Percentiles rank a stretch among this genome's conserved stretches.
These are phyloP conservation scores for Agapetus fuscipes DNA, from an alignment of 2,888 invertebrate genomes.

Conservation along the genomic window DNA sequence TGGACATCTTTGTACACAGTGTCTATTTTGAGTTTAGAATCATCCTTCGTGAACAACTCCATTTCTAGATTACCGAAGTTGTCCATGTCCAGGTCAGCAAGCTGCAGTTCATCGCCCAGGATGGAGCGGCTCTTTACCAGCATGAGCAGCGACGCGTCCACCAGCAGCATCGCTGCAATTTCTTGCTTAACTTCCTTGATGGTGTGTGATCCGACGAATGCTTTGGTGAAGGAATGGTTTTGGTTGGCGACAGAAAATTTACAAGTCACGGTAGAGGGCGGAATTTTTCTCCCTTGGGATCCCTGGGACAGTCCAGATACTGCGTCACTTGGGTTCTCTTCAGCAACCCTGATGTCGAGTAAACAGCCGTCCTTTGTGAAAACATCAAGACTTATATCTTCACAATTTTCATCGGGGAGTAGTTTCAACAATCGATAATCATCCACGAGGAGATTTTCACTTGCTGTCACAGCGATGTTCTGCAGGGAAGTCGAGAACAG, in stretches of 20 bases:
- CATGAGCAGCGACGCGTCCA: conserved; percentile 8
- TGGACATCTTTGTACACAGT: conserved; percentile 38
- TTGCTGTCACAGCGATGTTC: conserved; percentile 40
- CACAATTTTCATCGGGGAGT: conserved; percentile 12
- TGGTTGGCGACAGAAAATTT: conserved; percentile 19
- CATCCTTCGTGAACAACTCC: conserved; percentile 36
- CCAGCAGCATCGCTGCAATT: conserved; percentile 7
- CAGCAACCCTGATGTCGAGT: conserved; percentile 13
- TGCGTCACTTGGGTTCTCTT: conserved; percentile 13
- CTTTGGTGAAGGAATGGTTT: conserved; percentile 17
- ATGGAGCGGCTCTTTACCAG: conserved; percentile 13
- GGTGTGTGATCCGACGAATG: conserved; percentile 7
- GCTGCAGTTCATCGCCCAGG: conserved; percentile 36
- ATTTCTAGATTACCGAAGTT: conserved; percentile 41
- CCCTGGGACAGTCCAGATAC: conserved; percentile 11
- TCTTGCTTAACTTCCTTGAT: conserved; percentile 11
- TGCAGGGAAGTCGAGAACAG: conserved; percentile 46
- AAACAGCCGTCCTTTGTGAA: conserved; percentile 12
- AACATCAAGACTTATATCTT: conserved; percentile 8
- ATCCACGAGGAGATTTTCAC: conserved; percentile 25
- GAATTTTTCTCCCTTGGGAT: conserved; percentile 6
- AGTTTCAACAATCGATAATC: background rate
- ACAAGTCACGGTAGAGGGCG: conserved; percentile 13
- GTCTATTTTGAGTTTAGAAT: conserved; percentile 33
- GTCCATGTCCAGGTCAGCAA: conserved; percentile 40